phyloP scores from a whole-genome alignment of 2,888 invertebrate species.

The Caenorhabditis sulstoni region DNA sequence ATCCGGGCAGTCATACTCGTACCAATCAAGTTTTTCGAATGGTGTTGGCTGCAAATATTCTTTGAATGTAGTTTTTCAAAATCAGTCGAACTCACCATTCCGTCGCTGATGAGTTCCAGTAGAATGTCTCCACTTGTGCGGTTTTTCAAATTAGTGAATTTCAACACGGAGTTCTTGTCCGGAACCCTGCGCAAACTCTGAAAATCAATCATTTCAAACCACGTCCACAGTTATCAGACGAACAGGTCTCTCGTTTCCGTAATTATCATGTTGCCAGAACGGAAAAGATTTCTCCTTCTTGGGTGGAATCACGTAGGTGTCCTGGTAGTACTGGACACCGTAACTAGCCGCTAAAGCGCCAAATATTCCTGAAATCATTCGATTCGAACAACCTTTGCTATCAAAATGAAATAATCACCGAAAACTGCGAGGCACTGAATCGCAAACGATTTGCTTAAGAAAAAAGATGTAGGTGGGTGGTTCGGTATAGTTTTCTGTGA shows the following conservation, averaged over 20 bases:
- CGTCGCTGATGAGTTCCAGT: neutral
- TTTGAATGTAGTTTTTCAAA: neutral
- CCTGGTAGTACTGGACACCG: constrained; percentile 22
- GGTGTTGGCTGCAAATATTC: constrained; percentile 1
- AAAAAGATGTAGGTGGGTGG: no score
- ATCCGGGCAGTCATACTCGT: constrained; percentile 2
- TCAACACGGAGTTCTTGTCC: no score
- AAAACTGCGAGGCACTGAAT: no score
- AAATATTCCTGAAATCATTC: constrained; percentile 1
- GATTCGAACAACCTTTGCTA: no score
- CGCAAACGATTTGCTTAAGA: no score
- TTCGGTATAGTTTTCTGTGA: no score
- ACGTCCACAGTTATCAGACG: no score
- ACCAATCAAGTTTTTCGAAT: neutral
- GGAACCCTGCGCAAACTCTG: neutral
- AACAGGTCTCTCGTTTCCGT: neutral
- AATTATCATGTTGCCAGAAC: neutral
- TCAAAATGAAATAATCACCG: no score
- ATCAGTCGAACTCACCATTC: neutral
- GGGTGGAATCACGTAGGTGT: constrained; percentile 25
- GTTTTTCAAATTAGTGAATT: neutral
- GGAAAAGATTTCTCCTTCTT: constrained; percentile 35
- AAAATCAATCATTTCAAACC: neutral
- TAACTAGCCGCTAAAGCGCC: constrained; percentile 16
- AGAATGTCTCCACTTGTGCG: neutral